Percentiles rank a stretch among this genome's conserved stretches.
Conservation (phyloP, 2,113 vertebrate genomes). For the Sapayoa aenigma region DNA sequence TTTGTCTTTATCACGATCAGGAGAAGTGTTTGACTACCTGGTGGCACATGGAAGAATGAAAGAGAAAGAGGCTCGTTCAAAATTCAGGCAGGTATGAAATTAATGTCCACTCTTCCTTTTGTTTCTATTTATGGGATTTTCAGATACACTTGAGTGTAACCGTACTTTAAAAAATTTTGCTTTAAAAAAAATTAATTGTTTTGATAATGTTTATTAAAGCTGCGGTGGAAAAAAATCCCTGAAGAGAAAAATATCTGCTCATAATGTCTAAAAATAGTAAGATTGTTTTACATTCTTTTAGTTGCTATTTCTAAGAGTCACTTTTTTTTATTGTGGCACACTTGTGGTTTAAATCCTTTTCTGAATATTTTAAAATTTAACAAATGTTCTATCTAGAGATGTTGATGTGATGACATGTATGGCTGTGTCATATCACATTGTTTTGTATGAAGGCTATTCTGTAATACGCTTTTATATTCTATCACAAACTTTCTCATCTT, state of each 20-base stretch:
- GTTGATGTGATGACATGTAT: neutral
- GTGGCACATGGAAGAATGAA: constrained; percentile 92
- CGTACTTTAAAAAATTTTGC: neutral
- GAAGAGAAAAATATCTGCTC: constrained; percentile 21
- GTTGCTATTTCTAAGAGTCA: neutral
- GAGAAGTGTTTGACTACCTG: constrained; percentile 91
- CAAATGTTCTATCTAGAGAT: neutral
- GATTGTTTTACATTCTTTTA: constrained; percentile 1
- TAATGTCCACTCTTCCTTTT: neutral
- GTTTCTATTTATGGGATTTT: neutral
- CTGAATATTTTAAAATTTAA: constrained; percentile 3
- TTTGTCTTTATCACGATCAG: constrained; percentile 66
- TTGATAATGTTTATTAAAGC: neutral
- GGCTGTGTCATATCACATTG: neutral
- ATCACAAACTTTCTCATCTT: neutral
- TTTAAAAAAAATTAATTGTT: neutral
- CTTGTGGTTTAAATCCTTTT: neutral
- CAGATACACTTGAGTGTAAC: neutral
- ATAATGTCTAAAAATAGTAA: constrained; percentile 41
- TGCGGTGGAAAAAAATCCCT: constrained; percentile 4
- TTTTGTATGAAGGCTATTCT: neutral
- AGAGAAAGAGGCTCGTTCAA: constrained; percentile 89
- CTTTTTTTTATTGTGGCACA: neutral
- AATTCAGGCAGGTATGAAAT: constrained; percentile 88
- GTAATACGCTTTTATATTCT: neutral